phyloP scores from a whole-genome alignment of 2,113 vertebrate genomes.

The Murina feae region DNA sequence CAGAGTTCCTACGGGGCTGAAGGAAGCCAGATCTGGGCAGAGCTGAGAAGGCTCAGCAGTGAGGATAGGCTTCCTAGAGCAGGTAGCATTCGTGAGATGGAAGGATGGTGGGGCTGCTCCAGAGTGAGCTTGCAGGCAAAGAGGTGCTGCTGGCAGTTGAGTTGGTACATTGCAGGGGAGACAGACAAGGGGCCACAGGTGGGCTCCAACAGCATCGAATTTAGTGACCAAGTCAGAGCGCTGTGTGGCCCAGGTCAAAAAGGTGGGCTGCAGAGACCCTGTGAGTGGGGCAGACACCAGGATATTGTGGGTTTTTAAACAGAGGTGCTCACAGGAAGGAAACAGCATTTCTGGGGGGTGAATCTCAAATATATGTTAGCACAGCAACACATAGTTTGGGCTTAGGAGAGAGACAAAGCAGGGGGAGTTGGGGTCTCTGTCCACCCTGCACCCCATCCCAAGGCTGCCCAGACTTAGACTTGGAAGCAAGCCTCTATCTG shows the following conservation, averaged over 20 bases:
- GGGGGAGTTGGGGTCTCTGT: background rate
- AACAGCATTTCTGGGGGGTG: background rate
- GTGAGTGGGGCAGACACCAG: background rate
- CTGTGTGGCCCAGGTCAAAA: background rate
- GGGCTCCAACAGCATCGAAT: too few relatives aligned
- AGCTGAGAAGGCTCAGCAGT: background rate
- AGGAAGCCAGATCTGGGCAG: background rate
- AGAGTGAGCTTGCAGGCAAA: background rate
- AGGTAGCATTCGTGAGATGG: background rate
- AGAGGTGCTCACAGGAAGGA: background rate
- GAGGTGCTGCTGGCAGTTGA: background rate
- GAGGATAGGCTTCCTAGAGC: background rate
- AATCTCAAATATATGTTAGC: background rate
- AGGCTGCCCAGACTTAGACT: background rate
- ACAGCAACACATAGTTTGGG: background rate
- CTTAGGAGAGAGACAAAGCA: background rate
- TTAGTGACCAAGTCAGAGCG: background rate
- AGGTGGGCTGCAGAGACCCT: background rate
- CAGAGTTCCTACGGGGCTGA: background rate
- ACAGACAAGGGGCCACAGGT: background rate
- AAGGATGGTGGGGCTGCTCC: background rate
- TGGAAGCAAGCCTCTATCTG: background rate
- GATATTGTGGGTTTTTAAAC: background rate
- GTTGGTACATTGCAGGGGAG: background rate
- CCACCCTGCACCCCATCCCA: background rate